Conservation (phyloP, 2,888 invertebrate species). For the Lysandra bellargus region DNA sequence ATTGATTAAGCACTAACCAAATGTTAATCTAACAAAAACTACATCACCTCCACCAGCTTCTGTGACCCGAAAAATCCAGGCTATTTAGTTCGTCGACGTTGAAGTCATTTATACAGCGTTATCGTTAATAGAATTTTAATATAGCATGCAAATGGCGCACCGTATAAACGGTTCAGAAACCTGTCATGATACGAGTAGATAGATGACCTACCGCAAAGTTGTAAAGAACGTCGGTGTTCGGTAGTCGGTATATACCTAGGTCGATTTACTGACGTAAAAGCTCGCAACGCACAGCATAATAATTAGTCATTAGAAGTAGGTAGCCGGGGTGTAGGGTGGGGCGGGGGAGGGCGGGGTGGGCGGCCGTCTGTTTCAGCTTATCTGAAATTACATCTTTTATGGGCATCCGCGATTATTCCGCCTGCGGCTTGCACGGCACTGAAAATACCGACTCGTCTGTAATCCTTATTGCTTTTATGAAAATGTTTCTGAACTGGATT, state of each 20-base stretch:
- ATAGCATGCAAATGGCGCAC: slow-evolving; percentile 38
- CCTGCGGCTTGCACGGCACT: slow-evolving; percentile 77
- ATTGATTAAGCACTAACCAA: background rate
- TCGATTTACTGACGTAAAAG: slow-evolving; percentile 64
- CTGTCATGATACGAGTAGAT: slow-evolving; percentile 53
- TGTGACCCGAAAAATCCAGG: slow-evolving; percentile 1
- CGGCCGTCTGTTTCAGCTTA: slow-evolving; percentile 78
- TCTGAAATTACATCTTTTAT: slow-evolving; percentile 82
- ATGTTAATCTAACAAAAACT: background rate
- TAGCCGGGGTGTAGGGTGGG: slow-evolving; percentile 55
- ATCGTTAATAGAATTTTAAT: slow-evolving; percentile 36
- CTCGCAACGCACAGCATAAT: slow-evolving; percentile 80
- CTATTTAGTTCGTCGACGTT: slow-evolving; percentile 25
- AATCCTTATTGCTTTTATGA: slow-evolving; percentile 76
- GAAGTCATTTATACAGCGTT: slow-evolving; percentile 11
- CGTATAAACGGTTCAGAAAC: slow-evolving; percentile 44
- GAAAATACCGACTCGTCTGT: slow-evolving; percentile 76
- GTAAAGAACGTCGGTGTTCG: slow-evolving; percentile 60
- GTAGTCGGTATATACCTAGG: slow-evolving; percentile 52
- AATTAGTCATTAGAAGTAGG: slow-evolving; percentile 81
- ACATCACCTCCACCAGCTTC: background rate
- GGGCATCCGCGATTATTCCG: slow-evolving; percentile 81
- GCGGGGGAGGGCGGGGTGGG: slow-evolving; percentile 44
- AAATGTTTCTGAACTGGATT: slow-evolving; percentile 53
- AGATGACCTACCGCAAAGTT: slow-evolving; percentile 60